Percentiles rank a stretch among this genome's conserved stretches.
These are phyloP conservation scores for Hecatera dysodea DNA, from an alignment of 2,888 invertebrate species.

Conservation along the genomic window DNA sequence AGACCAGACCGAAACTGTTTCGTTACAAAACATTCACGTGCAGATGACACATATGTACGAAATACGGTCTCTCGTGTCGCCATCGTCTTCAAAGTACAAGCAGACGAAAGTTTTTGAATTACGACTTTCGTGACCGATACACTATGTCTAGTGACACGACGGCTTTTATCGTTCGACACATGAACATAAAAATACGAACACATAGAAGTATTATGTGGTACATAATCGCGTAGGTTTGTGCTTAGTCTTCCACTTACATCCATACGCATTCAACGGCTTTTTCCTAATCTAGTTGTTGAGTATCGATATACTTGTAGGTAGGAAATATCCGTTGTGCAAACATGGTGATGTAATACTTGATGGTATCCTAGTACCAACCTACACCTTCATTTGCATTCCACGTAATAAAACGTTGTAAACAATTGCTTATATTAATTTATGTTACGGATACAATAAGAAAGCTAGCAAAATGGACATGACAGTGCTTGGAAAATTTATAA, in stretches of 20 bases:
- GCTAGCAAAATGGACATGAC: conserved; percentile 80
- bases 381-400: conserved; percentile 43
- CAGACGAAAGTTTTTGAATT: conserved; percentile 76
- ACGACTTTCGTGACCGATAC: conserved; percentile 80
- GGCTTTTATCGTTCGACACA: conserved; percentile 80
- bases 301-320: not conserved
- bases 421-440: conserved; percentile 44
- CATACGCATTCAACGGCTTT: conserved; percentile 80
- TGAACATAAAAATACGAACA: conserved; percentile 81
- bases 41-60: conserved; percentile 42
- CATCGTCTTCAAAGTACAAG: conserved; percentile 46
- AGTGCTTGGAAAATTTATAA: conserved; percentile 83
- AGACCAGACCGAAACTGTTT: conserved; percentile 21
- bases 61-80: conserved; percentile 60
- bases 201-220: conserved; percentile 63
- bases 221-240: conserved; percentile 70
- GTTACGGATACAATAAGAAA: conserved; percentile 37
- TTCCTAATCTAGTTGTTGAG: conserved; percentile 19
- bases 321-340: conserved; percentile 31
- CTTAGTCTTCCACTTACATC: conserved; percentile 82
- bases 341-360: conserved; percentile 30
- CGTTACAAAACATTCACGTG: conserved; percentile 38
- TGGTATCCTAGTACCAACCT: conserved; percentile 21
- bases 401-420: conserved; percentile 40
- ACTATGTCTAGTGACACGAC: conserved; percentile 75